These are phyloP conservation scores for Margarornis squamiger DNA, from an alignment of 2,797 vertebrate species.

Conservation along the genomic window DNA sequence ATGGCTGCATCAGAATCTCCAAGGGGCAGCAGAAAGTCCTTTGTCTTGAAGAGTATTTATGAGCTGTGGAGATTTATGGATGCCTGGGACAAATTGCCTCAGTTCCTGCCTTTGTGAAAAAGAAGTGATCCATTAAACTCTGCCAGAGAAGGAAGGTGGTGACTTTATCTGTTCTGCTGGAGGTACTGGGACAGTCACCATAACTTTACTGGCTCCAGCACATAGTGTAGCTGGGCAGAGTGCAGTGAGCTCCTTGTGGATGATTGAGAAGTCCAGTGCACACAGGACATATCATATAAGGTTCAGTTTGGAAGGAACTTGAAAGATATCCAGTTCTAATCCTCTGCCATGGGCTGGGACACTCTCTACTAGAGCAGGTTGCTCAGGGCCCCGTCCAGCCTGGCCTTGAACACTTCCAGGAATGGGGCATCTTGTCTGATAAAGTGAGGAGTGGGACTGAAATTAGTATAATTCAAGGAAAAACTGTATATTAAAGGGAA, in stretches of 20 bases:
- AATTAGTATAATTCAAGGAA: background rate
- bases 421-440: background rate
- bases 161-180: background rate
- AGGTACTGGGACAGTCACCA: background rate
- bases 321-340: background rate
- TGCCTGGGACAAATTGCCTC: background rate
- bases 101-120: background rate
- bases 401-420: background rate
- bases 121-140: background rate
- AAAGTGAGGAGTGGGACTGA: background rate
- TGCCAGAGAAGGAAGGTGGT: background rate
- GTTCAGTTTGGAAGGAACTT: background rate
- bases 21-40: background rate
- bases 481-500: background rate
- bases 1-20: background rate
- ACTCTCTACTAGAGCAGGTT: background rate
- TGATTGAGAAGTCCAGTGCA: background rate
- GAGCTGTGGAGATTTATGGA: background rate
- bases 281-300: too few relatives aligned
- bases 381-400: background rate
- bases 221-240: rapidly evolving
- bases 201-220: background rate
- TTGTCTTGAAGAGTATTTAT: background rate
- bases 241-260: background rate
- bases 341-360: background rate